Base-by-base conservation (phyloP, 1,140 invertebrate genomes). In the Pogonomyrmex barbatus region DNA sequence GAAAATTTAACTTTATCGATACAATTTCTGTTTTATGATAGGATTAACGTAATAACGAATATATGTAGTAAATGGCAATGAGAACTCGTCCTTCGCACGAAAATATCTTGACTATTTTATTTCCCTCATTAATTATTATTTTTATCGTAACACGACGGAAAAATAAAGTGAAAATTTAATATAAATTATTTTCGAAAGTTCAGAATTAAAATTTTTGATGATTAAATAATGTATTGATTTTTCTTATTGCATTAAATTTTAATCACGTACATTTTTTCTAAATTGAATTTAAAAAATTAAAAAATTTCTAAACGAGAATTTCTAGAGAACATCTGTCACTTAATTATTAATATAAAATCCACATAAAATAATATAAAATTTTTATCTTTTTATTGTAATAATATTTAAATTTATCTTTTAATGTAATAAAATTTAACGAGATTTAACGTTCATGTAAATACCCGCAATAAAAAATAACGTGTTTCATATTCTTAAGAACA, bases 1-100 rank as follows among this genome's bases (percentile, higher is more conserved):
- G 5, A 82, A 67, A 73, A 36, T 82, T 58, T 50, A 60, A 82
- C 12, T 82, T 65, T n/a, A 78, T 30, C 50, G 24, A 42, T 70
- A 45, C 24, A 70, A 52, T 5, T 81, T 81, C n/a, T 17, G 24
- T 45, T 56, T 52, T 47, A 24, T 8, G 12, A 24, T 17, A 52
- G 36, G n/a, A 73, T 82, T 56, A 71, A 58, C n/a, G 17, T 45
- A 47, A 71, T 58, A 82, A 56, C 14, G 24, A 36, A 54, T 50
- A 17, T 36, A 54, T n/a, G 36, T 24, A 67, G 9, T 14, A 45
- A 79, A 17, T 30, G 24, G 36, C n/a, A 65, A 14, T 12, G 8
- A 1, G 36, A 36, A 17, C 24, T 45, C 17, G 3, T 24, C 24
- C 24, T 24, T 24, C 24, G 24, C 24, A 8, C n/a, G 39, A n/a